Percentiles rank a stretch among this genome's conserved stretches.
Evolutionary conservation across 2,113 vertebrate genomes (phyloP).

Genomic region (Tachysurus vachellii): DNA sequence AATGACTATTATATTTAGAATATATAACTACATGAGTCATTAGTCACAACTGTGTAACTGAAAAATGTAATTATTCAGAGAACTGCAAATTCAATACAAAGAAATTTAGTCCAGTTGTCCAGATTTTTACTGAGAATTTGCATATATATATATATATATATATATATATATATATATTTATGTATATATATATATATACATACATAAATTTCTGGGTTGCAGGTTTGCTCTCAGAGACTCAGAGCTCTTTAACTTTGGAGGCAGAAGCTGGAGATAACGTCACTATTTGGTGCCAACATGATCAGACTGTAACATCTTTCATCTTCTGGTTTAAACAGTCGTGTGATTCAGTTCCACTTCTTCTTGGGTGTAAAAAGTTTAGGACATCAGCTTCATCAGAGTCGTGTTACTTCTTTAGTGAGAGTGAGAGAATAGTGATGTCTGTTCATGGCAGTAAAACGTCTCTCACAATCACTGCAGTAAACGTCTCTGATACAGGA

Average conservation of each 20-base stretch:
- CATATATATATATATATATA: too few species aligned
- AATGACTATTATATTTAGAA: too few species aligned
- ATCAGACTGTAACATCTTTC: too few species aligned
- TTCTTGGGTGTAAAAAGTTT: background rate
- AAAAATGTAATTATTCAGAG: too few species aligned
- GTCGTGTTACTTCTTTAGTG: background rate
- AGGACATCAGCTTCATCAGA: background rate
- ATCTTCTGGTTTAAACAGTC: background rate
- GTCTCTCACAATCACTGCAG: constrained; percentile 16
- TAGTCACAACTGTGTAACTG: too few species aligned
- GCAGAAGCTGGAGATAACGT: background rate
- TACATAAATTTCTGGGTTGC: background rate
- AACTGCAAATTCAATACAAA: too few species aligned
- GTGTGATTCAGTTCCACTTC: background rate
- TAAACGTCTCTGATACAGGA: constrained; percentile 20
- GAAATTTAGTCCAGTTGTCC: too few species aligned
- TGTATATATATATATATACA: too few species aligned
- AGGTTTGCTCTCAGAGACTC: background rate
- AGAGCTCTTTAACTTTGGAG: background rate
- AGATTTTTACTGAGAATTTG: too few species aligned
- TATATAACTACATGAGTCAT: too few species aligned
- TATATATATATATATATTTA: too few species aligned
- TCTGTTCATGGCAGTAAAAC: background rate
- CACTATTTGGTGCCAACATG: constrained; percentile 6
- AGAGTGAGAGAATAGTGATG: constrained; percentile 7